phyloP scores from a whole-genome alignment of 2,888 invertebrate genomes.

The Temnothorax ravouxi region DNA sequence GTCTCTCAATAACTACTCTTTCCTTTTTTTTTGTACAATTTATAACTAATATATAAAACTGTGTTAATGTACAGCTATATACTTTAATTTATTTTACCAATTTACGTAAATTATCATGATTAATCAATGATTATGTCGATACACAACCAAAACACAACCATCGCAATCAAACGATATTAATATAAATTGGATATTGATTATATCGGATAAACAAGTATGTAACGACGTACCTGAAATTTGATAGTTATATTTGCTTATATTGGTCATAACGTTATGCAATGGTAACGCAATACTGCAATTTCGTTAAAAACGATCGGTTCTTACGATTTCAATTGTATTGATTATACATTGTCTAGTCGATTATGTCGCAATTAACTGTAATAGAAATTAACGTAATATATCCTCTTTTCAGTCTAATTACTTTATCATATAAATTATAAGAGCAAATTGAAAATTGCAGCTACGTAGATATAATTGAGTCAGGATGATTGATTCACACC shows the following conservation, averaged over 20 bases:
- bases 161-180: not conserved
- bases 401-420: not conserved
- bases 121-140: not conserved
- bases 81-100: not conserved
- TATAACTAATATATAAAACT: not conserved
- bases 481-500: not conserved
- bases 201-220: not conserved
- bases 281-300: not conserved
- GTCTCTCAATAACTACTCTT: conserved; percentile 9
- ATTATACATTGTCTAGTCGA: not conserved
- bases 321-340: not conserved
- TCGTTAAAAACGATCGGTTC: not conserved
- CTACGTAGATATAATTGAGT: not conserved
- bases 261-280: not conserved
- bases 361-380: not conserved
- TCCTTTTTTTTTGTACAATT: not conserved
- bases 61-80: not conserved
- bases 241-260: not conserved
- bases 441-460: not conserved
- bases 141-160: not conserved
- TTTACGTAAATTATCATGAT: not conserved
- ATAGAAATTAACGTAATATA: not conserved
- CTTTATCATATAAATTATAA: not conserved
- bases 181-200: not conserved
- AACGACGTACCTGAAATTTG: not conserved